Conservation (phyloP, 2,113 vertebrate species). For the Phalacrocorax brasilianus region DNA sequence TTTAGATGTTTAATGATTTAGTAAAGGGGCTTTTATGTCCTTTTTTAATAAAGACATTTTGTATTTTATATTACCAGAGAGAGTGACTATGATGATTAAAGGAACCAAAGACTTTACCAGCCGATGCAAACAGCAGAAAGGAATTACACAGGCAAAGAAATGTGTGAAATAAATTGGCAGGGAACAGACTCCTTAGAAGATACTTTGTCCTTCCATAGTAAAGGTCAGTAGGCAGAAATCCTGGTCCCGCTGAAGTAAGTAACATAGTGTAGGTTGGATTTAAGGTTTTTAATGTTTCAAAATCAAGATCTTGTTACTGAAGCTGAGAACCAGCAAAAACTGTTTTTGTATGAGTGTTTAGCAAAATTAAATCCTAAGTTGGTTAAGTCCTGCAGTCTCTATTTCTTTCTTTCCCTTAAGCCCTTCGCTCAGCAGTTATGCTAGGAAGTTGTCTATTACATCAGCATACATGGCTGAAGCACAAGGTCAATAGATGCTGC, state of each 20-base stretch:
- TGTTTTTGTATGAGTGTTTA: not conserved
- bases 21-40: not conserved
- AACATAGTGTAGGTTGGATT: not conserved
- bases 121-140: not conserved
- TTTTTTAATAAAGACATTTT: not conserved
- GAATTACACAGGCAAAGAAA: not conserved
- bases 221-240: not conserved
- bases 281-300: not conserved
- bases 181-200: not conserved
- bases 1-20: not conserved
- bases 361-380: not conserved
- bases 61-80: not conserved
- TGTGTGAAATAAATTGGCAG: not conserved
- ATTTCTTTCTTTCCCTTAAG: not conserved
- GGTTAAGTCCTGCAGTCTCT: not conserved
- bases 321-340: not conserved
- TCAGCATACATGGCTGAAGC: not conserved
- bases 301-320: not conserved
- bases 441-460: not conserved
- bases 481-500: not conserved
- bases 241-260: not conserved
- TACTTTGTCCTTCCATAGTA: not conserved
- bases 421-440: not conserved
- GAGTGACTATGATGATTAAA: not conserved
- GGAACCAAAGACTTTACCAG: not conserved